Conservation (phyloP, 2,113 vertebrate genomes). For the Pimephales promelas region DNA sequence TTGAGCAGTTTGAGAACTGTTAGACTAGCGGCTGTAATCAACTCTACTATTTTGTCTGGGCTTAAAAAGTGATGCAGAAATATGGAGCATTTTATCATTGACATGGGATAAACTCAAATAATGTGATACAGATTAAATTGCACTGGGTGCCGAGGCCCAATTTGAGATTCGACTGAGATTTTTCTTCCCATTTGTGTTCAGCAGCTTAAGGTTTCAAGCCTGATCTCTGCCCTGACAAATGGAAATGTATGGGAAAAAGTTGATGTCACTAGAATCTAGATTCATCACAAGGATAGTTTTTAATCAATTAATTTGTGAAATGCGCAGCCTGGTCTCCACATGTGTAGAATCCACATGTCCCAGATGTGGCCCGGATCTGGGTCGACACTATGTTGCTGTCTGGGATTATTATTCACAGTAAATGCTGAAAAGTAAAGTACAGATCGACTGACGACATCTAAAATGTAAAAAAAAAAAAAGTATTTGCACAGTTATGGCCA, state of each 20-base stretch:
- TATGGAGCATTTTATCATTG: background rate
- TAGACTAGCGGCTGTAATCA: background rate
- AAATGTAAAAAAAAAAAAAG: too few species aligned
- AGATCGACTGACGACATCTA: background rate
- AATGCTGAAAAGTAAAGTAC: background rate
- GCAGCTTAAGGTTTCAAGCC: conserved; percentile 4
- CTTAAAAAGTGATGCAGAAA: background rate
- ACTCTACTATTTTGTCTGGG: background rate
- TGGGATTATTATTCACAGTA: background rate
- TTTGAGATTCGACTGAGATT: conserved; percentile 38
- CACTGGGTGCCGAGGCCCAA: conserved; percentile 16
- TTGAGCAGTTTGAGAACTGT: conserved; percentile 9
- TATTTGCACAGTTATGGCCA: too few species aligned
- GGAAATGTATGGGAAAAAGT: background rate
- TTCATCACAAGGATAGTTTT: background rate
- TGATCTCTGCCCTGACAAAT: conserved; percentile 32
- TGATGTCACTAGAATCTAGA: background rate
- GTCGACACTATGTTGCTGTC: too few species aligned
- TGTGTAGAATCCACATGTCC: too few species aligned
- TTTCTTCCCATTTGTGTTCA: conserved; percentile 35
- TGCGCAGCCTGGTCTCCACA: too few species aligned
- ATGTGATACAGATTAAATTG: conserved; percentile 42
- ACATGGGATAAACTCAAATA: conserved; percentile 39
- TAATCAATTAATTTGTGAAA: background rate
- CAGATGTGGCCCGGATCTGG: too few species aligned